phyloP scores from a whole-genome alignment of 2,888 invertebrate species.

The Apocheima hispidaria region DNA sequence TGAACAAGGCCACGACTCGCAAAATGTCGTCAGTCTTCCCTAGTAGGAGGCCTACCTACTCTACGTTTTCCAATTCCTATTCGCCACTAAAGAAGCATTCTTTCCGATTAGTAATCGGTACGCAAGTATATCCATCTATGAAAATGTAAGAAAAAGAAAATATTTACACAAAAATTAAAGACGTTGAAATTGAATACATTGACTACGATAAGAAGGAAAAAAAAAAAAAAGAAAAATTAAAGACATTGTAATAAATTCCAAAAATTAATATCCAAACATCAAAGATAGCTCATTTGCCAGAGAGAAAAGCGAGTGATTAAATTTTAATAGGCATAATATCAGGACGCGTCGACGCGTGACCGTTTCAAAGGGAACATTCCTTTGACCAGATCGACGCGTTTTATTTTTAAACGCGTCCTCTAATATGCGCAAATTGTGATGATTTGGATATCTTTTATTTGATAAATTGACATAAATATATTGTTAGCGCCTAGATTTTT shows the following conservation, averaged over 20 bases:
- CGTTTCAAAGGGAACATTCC: slow-evolving; percentile 68
- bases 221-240: slow-evolving; percentile 2
- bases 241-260: slow-evolving; percentile 36
- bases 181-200: too few species aligned
- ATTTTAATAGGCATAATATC: slow-evolving; percentile 62
- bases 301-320: slow-evolving; percentile 66
- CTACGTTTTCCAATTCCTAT: too few species aligned
- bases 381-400: slow-evolving; percentile 60
- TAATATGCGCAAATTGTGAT: slow-evolving; percentile 49
- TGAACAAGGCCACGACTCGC: too few species aligned
- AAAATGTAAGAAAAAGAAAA: too few species aligned
- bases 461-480: neutral
- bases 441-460: slow-evolving; percentile 36
- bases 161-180: too few species aligned
- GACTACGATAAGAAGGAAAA: neutral
- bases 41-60: too few species aligned
- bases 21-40: too few species aligned
- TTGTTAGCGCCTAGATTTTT: too few species aligned
- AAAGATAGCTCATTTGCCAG: slow-evolving; percentile 58
- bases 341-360: slow-evolving; percentile 60
- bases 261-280: slow-evolving; percentile 44
- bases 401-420: slow-evolving; percentile 56
- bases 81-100: too few species aligned
- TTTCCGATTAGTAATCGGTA: too few species aligned
- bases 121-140: too few species aligned